phyloP scores from a whole-genome alignment of 2,888 invertebrate genomes.

The Subacronicta megacephala region DNA sequence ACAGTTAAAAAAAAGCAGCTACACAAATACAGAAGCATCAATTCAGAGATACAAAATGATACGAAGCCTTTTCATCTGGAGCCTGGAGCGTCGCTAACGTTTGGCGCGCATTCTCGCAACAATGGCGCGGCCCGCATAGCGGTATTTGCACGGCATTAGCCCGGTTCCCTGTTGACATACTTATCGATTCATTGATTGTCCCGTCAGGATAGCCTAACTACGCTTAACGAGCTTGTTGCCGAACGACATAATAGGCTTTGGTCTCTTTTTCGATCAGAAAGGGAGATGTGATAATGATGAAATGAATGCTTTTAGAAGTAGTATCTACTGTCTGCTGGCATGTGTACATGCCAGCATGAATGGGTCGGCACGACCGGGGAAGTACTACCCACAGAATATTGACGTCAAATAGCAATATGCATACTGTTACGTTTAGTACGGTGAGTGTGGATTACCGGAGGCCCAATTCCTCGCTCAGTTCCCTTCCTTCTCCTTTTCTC shows the following conservation, averaged over 20 bases:
- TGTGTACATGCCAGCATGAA: no score
- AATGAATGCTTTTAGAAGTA: no score
- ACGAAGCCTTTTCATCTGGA: slow-evolving; percentile 42
- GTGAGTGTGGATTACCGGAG: no score
- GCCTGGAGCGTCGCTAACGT: slow-evolving; percentile 17
- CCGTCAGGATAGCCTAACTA: slow-evolving; percentile 44
- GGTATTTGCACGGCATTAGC: slow-evolving; percentile 67
- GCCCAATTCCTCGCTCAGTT: no score
- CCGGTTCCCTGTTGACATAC: slow-evolving; percentile 57
- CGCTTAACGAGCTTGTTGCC: slow-evolving; percentile 39
- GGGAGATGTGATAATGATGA: neutral
- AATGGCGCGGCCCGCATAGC: slow-evolving; percentile 58
- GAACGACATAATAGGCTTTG: slow-evolving; percentile 22
- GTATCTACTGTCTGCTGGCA: no score
- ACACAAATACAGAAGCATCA: slow-evolving; percentile 18
- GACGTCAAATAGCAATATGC: no score
- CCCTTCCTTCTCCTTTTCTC: no score
- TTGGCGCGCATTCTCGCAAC: slow-evolving; percentile 47
- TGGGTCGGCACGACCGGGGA: no score
- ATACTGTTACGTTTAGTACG: no score
- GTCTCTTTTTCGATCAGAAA: slow-evolving; percentile 17
- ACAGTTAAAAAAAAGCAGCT: neutral
- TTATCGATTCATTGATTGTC: slow-evolving; percentile 67
- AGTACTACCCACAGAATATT: no score
- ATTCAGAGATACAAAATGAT: slow-evolving; percentile 42